A percentile compares a stretch with the other conserved stretches of the same genome.
phyloP scores from a whole-genome alignment of 2,888 invertebrate species.

The Drosophila helvetica region DNA sequence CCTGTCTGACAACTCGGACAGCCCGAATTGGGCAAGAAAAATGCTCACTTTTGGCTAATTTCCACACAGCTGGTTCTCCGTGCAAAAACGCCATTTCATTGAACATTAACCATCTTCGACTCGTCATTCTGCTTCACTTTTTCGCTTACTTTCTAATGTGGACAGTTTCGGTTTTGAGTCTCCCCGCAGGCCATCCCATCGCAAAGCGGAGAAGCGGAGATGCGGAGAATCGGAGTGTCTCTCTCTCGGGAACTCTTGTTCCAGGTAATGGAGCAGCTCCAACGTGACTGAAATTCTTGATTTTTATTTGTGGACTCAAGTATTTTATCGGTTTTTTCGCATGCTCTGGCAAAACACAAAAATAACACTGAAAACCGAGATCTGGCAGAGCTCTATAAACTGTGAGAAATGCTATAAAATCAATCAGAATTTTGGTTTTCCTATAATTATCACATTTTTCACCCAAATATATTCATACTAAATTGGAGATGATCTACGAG shows the following conservation, averaged over 20 bases:
- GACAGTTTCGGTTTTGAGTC: conserved; percentile 53
- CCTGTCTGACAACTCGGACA: conserved; percentile 69
- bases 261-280: conserved; percentile 33
- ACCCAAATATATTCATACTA: too few relatives aligned
- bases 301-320: conserved; percentile 8
- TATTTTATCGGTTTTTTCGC: conserved; percentile 35
- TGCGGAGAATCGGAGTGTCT: not conserved
- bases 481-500: too few relatives aligned
- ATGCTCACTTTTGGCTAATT: conserved; percentile 75
- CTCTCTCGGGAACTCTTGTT: conserved; percentile 16
- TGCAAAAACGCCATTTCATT: conserved; percentile 49
- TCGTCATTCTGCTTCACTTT: conserved; percentile 48
- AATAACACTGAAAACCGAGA: too few relatives aligned
- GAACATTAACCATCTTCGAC: conserved; percentile 61
- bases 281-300: conserved; percentile 67
- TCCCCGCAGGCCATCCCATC: conserved; percentile 42
- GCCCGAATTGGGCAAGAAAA: conserved; percentile 71
- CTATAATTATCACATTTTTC: too few relatives aligned
- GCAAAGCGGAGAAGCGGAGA: not conserved
- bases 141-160: conserved; percentile 69
- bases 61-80: conserved; percentile 44
- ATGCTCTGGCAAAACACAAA: conserved; percentile 38
- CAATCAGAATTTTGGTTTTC: too few relatives aligned
- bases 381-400: not conserved
- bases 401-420: not conserved